These are phyloP conservation scores for Alligator sinensis DNA, from an alignment of 2,113 vertebrate genomes.

Conservation along the genomic window DNA sequence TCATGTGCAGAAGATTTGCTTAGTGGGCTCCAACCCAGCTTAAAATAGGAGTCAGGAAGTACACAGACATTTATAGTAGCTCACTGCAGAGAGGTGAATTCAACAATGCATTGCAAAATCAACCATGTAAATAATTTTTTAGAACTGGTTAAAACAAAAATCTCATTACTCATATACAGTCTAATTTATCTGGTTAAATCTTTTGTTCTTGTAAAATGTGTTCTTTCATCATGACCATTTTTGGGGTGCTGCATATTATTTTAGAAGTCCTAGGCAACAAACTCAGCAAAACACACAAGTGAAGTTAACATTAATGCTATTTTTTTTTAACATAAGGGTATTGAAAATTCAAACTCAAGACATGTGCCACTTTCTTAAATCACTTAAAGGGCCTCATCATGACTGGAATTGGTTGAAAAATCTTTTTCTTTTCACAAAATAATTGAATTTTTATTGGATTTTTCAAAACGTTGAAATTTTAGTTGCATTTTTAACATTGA, in stretches of 20 bases:
- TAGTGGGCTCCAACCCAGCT: not conserved
- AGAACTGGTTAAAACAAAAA: not conserved
- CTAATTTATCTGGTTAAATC: not conserved
- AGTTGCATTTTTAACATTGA: not conserved
- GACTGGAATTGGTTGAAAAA: not conserved
- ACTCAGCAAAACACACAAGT: not conserved
- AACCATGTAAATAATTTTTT: not conserved
- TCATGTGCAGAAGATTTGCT: not conserved
- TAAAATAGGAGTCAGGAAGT: fast-evolving
- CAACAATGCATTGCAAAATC: not conserved
- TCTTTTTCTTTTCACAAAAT: not conserved
- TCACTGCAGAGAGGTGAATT: not conserved
- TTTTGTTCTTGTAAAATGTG: not conserved
- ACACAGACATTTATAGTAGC: not conserved
- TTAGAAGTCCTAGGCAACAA: not conserved
- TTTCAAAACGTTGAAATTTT: not conserved
- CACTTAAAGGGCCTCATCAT: not conserved
- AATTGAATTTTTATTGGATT: not conserved
- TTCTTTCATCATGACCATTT: not conserved
- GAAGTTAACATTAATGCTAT: not conserved
- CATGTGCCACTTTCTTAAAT: not conserved
- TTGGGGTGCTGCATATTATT: not conserved
- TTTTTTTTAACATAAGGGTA: not conserved
- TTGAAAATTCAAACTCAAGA: not conserved
- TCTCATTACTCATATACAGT: not conserved